Evolutionary conservation across 2,113 vertebrate species (phyloP).

Genomic region (Channa maculata): DNA sequence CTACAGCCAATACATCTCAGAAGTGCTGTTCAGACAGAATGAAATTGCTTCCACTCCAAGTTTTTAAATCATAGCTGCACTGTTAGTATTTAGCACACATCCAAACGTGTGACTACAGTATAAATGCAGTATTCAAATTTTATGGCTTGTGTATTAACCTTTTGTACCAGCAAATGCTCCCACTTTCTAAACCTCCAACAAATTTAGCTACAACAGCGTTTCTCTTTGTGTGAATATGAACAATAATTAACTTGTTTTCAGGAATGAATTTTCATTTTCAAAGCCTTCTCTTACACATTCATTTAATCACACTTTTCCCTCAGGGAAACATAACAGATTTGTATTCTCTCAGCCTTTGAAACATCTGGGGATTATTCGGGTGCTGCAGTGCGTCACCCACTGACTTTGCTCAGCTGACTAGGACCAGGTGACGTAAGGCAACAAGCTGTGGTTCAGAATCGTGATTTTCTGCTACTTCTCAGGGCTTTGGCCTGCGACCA

Average conservation of each 20-base stretch:
- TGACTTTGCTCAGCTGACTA: constrained; percentile 35
- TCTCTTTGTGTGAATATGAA: background rate
- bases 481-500: constrained; percentile 17
- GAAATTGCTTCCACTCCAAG: background rate
- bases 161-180: constrained; percentile 12
- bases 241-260: background rate
- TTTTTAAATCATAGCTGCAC: constrained; percentile 2
- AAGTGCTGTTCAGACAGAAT: constrained; percentile 12
- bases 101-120: background rate
- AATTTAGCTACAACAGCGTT: constrained; percentile 10
- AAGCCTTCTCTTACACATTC: constrained; percentile 9
- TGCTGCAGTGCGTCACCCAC: constrained; percentile 49
- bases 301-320: constrained; percentile 14
- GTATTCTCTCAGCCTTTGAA: constrained; percentile 21
- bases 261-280: constrained; percentile 8
- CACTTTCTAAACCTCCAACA: constrained; percentile 1
- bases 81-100: constrained; percentile 18
- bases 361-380: constrained; percentile 31
- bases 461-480: constrained; percentile 33
- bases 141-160: constrained; percentile 10
- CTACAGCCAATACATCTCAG: constrained; percentile 11
- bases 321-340: constrained; percentile 15
- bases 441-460: constrained; percentile 35
- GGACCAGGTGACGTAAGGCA: constrained; percentile 42
- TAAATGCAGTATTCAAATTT: constrained; percentile 21